A percentile compares a stretch with the other conserved stretches of the same genome.
phyloP scores from a whole-genome alignment of 2,888 invertebrate species.

The Cyclophora punctaria region DNA sequence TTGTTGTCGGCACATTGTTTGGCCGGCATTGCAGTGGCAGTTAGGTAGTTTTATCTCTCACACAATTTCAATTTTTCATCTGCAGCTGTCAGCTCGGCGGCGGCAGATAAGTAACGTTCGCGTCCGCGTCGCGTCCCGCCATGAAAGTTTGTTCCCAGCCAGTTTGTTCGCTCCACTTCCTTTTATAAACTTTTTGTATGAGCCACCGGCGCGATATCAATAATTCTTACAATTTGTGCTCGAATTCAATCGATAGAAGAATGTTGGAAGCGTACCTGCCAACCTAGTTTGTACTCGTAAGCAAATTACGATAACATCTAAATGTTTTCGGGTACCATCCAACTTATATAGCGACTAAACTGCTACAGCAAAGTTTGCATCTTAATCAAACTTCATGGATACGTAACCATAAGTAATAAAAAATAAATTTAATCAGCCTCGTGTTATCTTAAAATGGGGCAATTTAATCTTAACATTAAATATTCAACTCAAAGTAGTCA shows the following conservation, averaged over 20 bases:
- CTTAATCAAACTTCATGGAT: too few relatives aligned
- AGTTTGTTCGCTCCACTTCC: constrained; percentile 70
- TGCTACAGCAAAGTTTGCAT: too few relatives aligned
- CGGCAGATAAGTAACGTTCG: constrained; percentile 70
- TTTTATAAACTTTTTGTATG: constrained; percentile 70
- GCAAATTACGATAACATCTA: constrained; percentile 21
- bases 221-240: constrained; percentile 63
- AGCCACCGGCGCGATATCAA: constrained; percentile 57
- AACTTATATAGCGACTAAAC: too few relatives aligned
- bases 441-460: neutral
- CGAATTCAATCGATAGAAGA: constrained; percentile 40
- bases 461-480: neutral
- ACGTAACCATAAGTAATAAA: too few relatives aligned
- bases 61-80: constrained; percentile 76
- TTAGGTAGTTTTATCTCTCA: constrained; percentile 74
- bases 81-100: constrained; percentile 71
- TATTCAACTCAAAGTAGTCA: constrained; percentile 27
- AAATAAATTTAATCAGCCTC: neutral
- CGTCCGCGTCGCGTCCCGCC: constrained; percentile 56
- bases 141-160: constrained; percentile 65
- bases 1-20: constrained; percentile 60
- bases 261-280: constrained; percentile 29
- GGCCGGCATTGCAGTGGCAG: constrained; percentile 53
- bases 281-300: constrained; percentile 10
- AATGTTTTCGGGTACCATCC: too few relatives aligned